Evolutionary conservation across 2,888 invertebrate species (phyloP).

Genomic region (Xanthostigma xanthostigma): DNA sequence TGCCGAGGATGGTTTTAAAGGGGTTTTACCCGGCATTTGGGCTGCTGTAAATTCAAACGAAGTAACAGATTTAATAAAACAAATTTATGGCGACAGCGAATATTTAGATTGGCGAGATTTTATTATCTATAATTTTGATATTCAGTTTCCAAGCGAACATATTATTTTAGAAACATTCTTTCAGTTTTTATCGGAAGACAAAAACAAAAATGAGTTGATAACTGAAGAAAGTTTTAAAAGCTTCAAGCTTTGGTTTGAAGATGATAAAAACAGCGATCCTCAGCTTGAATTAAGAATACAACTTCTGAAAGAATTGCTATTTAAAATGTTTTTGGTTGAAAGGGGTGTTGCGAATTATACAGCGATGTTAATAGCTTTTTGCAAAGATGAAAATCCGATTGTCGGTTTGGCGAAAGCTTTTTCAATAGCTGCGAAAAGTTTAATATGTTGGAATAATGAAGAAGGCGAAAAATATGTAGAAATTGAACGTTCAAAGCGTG

Average conservation of each 20-base stretch:
- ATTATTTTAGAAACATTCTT: conserved; percentile 36
- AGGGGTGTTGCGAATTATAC: conserved; percentile 41
- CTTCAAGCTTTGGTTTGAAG: conserved; percentile 30
- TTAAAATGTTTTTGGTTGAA: conserved; percentile 36
- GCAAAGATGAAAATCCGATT: conserved; percentile 37
- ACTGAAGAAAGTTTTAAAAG: conserved; percentile 22
- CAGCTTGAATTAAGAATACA: conserved; percentile 8
- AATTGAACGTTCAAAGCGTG: conserved; percentile 8
- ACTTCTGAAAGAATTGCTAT: conserved; percentile 38
- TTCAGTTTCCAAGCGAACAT: conserved; percentile 36
- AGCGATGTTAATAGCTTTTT: conserved; percentile 44
- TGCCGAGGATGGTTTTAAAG: conserved; percentile 19
- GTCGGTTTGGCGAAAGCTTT: conserved; percentile 42
- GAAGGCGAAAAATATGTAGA: conserved; percentile 35
- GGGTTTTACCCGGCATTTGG: conserved; percentile 25
- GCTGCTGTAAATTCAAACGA: conserved; percentile 19
- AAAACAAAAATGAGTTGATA: conserved; percentile 23
- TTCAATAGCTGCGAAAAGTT: conserved; percentile 37
- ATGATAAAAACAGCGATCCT: conserved; percentile 9
- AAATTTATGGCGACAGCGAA: conserved; percentile 37
- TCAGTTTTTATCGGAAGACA: conserved; percentile 34
- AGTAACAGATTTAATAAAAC: conserved; percentile 21
- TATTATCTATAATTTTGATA: conserved; percentile 39
- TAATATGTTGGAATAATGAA: conserved; percentile 31
- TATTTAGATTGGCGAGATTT: conserved; percentile 53